Base-by-base conservation (phyloP, 2,888 invertebrate species). In the Ormyrus pomaceus region DNA sequence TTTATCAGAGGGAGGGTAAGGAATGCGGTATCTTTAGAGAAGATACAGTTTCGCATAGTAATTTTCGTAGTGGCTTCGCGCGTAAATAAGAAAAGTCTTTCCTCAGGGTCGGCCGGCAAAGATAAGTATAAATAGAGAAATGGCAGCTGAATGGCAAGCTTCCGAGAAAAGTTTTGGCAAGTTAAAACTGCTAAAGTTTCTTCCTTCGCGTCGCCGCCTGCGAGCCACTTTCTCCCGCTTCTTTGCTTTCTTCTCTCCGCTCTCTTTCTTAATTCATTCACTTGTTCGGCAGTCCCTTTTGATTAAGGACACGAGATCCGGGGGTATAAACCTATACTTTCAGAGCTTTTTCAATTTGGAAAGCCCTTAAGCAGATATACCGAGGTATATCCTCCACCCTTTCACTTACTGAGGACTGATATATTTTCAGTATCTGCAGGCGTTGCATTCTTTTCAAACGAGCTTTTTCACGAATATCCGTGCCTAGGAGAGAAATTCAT, bases 101-200 rank as follows among this genome's bases (percentile, higher is more conserved):
- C 19, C 71, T 76, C 71, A 45, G 66, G 53, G 59, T 46, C 64
- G 53, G 46, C 13, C 13, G 51, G 70, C 13, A 66, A 68, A 80
- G 79, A 83, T 82, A 77, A 73, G 72, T 75, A 76, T 81, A 82
- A 79, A 80, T 80, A 56, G 71, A 76, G 73, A 77, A 79, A 58
- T 64, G 62, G 69, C 77, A 61, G 55, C 74, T 74, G 55, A 73
- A 82, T 77, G 77, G 53, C 72, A 55, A 55, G 62, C 66, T 8
- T 9, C 4, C 61, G 48, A 11, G 69, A 81, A 82, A 82, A 73
- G 71, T 80, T 80, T 68, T 34, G 11, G 66, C 66, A 80, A 81
- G 72, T 79, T 82, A 46, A 79, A 81, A 74, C 68, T 65, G 59
- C 59, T 59, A 82, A 79, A 77, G 65, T 81, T 80, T 79, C 65